Evolutionary conservation across 2,797 vertebrate genomes (phyloP).

Genomic region (Emydoidea blandingii): DNA sequence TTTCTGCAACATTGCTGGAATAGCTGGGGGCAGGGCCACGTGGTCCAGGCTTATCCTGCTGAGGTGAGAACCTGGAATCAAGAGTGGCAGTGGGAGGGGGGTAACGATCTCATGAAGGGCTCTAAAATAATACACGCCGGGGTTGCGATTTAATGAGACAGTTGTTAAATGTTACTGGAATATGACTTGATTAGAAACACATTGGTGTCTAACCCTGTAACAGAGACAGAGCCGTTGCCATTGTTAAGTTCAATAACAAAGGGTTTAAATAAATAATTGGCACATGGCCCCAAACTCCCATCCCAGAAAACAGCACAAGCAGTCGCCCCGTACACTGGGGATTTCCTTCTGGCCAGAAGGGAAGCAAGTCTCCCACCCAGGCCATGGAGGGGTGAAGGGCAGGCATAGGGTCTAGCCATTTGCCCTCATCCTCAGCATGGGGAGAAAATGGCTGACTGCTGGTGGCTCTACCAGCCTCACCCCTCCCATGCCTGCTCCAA

Average conservation of each 20-base stretch:
- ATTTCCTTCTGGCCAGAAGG: background rate
- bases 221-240: slow-evolving; percentile 13
- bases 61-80: slow-evolving; percentile 8
- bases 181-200: slow-evolving; percentile 73
- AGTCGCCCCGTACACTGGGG: background rate
- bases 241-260: slow-evolving; percentile 42
- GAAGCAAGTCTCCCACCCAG: background rate
- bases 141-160: slow-evolving; percentile 52
- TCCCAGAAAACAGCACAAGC: background rate
- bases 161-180: slow-evolving; percentile 40
- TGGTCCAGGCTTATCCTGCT: background rate
- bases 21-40: background rate
- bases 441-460: background rate
- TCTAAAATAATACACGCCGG: background rate
- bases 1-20: background rate
- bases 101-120: background rate
- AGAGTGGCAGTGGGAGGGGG: background rate
- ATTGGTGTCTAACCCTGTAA: slow-evolving; percentile 35
- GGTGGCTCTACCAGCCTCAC: background rate
- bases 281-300: slow-evolving; percentile 13
- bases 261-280: slow-evolving; percentile 44
- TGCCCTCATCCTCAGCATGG: background rate
- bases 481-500: background rate
- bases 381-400: background rate
- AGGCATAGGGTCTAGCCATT: background rate